Conservation (phyloP, 2,888 invertebrate genomes). For the Lasioglossum zephyrum region DNA sequence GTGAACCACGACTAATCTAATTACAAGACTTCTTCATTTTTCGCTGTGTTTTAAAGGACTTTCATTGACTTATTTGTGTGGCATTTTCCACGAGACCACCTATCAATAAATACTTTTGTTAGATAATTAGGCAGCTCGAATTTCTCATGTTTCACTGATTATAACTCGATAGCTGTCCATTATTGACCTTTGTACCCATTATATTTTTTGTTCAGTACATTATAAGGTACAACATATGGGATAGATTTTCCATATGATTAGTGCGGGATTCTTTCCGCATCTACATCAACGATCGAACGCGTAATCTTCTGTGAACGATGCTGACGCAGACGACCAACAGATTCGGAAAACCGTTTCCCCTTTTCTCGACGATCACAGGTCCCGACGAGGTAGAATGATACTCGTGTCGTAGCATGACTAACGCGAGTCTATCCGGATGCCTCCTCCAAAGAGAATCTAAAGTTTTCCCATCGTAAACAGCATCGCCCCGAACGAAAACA, state of each 20-base stretch:
- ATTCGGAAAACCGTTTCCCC: not conserved
- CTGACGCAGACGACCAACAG: not conserved
- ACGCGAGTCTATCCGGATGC: not conserved
- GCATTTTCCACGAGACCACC: too few species aligned
- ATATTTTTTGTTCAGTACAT: too few species aligned
- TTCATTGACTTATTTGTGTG: too few species aligned
- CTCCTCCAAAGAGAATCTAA: not conserved
- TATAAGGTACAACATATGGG: too few species aligned
- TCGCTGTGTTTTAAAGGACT: too few species aligned
- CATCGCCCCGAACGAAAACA: conserved; percentile 1
- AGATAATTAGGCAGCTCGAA: too few species aligned
- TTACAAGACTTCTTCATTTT: too few species aligned
- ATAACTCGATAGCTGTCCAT: too few species aligned
- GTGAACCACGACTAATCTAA: too few species aligned
- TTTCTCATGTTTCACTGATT: too few species aligned
- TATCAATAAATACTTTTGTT: not conserved
- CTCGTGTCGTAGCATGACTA: not conserved
- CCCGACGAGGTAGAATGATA: not conserved
- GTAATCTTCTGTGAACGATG: not conserved
- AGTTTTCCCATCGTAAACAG: not conserved
- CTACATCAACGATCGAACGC: not conserved
- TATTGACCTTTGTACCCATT: too few species aligned
- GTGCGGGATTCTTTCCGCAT: not conserved
- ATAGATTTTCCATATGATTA: too few species aligned
- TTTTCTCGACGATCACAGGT: not conserved